These are phyloP conservation scores for Zaprionus nigranus DNA, from an alignment of 1,140 invertebrate genomes.

Conservation along the genomic window DNA sequence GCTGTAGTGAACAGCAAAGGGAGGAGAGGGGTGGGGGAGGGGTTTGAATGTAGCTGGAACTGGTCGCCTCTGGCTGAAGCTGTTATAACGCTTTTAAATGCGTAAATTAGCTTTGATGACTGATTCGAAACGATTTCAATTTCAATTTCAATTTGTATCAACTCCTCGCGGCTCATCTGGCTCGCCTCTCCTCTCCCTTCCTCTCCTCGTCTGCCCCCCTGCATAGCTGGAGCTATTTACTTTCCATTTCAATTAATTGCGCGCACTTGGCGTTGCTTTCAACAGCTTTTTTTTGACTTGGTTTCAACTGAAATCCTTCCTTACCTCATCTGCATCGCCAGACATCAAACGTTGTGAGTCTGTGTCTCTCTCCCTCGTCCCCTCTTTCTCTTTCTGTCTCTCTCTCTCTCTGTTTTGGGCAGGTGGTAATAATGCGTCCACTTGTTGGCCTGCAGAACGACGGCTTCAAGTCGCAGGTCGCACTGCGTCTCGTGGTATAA, in stretches of 20 bases:
- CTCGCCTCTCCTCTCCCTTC: not conserved
- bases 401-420: not conserved
- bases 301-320: slow-evolving; percentile 31
- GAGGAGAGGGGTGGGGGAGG: not conserved
- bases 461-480: slow-evolving; percentile 29
- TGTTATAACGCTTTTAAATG: slow-evolving; percentile 74
- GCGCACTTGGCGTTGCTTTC: slow-evolving; percentile 46
- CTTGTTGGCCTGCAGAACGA: slow-evolving; percentile 46
- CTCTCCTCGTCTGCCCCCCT: not conserved
- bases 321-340: slow-evolving; percentile 31
- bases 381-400: slow-evolving; percentile 1
- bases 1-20: not conserved
- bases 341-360: slow-evolving; percentile 10
- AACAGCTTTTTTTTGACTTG: slow-evolving; percentile 16
- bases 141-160: slow-evolving; percentile 44
- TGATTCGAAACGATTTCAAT: slow-evolving; percentile 75
- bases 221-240: slow-evolving; percentile 18
- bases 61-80: slow-evolving; percentile 27
- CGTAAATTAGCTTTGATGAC: slow-evolving; percentile 65
- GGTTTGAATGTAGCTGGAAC: not conserved
- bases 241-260: slow-evolving; percentile 51
- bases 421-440: slow-evolving; percentile 40
- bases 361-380: not conserved
- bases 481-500: slow-evolving; percentile 32
- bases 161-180: not conserved